Evolutionary conservation across 2,113 vertebrate genomes (phyloP), one percentile per base, ranked within the genome.

Genomic region (Sinocyclocheilus anshuiensis): DNA sequence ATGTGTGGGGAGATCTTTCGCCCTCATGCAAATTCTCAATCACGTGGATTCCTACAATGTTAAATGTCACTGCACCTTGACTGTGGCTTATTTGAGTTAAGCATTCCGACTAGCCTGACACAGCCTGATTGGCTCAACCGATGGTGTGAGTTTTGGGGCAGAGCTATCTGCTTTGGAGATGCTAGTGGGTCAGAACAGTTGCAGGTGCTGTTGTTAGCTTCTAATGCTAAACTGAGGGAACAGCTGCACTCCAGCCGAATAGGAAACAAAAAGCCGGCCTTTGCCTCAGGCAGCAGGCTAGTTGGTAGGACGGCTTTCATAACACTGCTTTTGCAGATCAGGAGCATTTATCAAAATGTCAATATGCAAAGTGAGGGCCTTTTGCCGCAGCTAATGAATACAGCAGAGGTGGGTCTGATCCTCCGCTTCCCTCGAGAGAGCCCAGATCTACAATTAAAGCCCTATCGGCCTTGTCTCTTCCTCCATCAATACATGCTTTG

Each of bases 311-410:
- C 22, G 24, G 18, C 29, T 86, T 83, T 85, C 42, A 67, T 29
- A 67, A 48, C 74, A 53, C 65, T 57, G 50, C 26, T 71, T 74
- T 67, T 48, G 55, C 53, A 48, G 77, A 87, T 42, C 39, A 78
- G 61, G 50, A 59, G 42, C 81, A 55, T 71, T 87, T 69, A 83
- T 80, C 33, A 78, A 86, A 87, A 72, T 84, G 75, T 83, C 88
- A 86, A 39, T 57, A 83, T 87, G 77, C 48, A 84, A 75, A 86
- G 50, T 45, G 42, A 63, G 39, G 53, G 72, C 53, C 6, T 57
- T 86, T 84, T 78, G 57, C 77, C 29, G 18, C 55, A 12, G 83
- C 59, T 83, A 87, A 88, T 88, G 85, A 87, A 77, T 59, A 59
- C 77, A 67, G 77, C 75, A 61, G 50, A 83, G 79, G 81, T 82